Conservation (phyloP, 2,113 vertebrate species). For the Thamnophis sirtalis region DNA sequence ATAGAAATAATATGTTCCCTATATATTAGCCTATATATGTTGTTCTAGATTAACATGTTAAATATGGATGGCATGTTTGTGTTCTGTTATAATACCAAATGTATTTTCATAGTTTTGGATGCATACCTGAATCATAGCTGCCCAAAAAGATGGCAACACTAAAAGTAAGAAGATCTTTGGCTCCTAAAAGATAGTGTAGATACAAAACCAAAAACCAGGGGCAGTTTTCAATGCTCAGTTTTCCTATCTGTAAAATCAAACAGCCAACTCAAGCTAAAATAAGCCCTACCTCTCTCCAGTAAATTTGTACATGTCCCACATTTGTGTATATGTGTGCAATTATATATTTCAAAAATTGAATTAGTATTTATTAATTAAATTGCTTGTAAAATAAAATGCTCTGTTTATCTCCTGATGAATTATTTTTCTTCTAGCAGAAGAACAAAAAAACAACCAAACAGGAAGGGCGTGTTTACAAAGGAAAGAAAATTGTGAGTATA, state of each 20-base stretch:
- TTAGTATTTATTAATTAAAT: background rate
- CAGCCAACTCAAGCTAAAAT: background rate
- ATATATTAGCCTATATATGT: background rate
- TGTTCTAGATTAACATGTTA: background rate
- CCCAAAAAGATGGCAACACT: background rate
- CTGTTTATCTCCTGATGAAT: background rate
- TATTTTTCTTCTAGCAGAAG: background rate
- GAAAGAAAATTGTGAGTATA: background rate
- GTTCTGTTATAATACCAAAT: background rate
- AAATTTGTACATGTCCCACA: background rate
- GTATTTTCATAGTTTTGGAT: background rate
- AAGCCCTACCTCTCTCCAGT: background rate
- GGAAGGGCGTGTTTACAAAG: background rate
- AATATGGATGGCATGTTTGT: background rate
- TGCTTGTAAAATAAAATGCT: background rate
- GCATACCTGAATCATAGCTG: background rate
- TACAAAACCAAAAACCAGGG: background rate
- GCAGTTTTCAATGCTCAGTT: background rate
- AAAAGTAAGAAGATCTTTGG: background rate
- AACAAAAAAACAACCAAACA: background rate
- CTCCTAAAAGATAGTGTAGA: background rate
- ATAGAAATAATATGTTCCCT: background rate
- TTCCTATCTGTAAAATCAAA: background rate
- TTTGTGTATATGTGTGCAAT: background rate
- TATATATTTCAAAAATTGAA: background rate